These are phyloP conservation scores for Luperina testacea DNA, from an alignment of 2,888 invertebrate genomes.

Conservation along the genomic window DNA sequence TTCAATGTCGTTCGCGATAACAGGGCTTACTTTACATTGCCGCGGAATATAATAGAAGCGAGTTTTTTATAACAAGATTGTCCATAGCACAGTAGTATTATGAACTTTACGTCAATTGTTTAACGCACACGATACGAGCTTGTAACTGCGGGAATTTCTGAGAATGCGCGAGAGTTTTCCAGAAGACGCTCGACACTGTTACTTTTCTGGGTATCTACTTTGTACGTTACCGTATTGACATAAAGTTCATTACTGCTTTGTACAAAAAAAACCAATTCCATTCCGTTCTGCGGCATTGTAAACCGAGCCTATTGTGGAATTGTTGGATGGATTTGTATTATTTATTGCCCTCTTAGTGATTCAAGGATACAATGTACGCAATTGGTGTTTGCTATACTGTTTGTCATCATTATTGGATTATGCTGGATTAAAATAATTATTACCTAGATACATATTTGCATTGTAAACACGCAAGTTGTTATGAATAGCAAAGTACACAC, in stretches of 20 bases:
- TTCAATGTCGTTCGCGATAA: conserved; percentile 38
- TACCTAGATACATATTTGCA: conserved; percentile 15
- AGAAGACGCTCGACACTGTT: not conserved
- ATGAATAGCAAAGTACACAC: conserved; percentile 6
- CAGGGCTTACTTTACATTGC: not conserved
- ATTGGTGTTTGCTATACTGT: conserved; percentile 23
- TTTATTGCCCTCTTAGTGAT: conserved; percentile 36
- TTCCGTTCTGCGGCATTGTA: not conserved
- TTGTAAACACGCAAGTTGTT: not conserved
- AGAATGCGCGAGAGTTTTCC: not conserved
- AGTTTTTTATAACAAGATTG: not conserved
- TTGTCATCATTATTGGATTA: conserved; percentile 37
- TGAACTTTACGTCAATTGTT: too few species aligned
- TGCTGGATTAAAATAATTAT: conserved; percentile 1
- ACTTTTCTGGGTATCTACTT: not conserved
- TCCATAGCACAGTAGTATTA: not conserved
- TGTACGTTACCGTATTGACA: not conserved
- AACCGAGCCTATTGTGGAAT: not conserved
- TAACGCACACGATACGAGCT: not conserved
- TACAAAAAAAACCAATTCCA: not conserved
- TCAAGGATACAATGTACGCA: conserved; percentile 41
- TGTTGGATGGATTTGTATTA: conserved; percentile 31
- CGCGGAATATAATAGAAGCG: not conserved
- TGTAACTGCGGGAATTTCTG: not conserved
- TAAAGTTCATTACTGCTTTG: not conserved